Evolutionary conservation across 2,113 vertebrate species (phyloP).

Genomic region (Clarias magur): DNA sequence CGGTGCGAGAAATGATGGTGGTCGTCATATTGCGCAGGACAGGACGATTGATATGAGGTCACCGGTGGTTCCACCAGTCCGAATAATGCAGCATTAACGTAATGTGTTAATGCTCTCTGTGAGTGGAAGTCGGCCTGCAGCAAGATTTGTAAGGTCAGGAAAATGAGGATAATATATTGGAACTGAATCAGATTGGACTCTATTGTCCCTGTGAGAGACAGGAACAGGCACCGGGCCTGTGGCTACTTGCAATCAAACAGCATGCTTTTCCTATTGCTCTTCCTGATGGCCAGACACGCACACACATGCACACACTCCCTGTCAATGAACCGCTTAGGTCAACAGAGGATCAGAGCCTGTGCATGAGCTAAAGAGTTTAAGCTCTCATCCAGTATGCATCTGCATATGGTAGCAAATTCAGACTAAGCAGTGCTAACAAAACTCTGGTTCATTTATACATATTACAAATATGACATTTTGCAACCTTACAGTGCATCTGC

Average conservation of each 20-base stretch:
- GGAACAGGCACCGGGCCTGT: slow-evolving; percentile 60
- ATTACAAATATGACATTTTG: slow-evolving; percentile 33
- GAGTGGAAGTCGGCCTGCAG: slow-evolving; percentile 30
- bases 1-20: neutral
- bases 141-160: slow-evolving; percentile 35
- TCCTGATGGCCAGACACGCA: slow-evolving; percentile 51
- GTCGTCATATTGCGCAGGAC: neutral
- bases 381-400: neutral
- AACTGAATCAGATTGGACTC: slow-evolving; percentile 61
- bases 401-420: neutral
- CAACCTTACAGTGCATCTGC: neutral
- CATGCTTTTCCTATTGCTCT: slow-evolving; percentile 67
- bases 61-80: slow-evolving; percentile 1
- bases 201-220: slow-evolving; percentile 66
- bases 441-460: slow-evolving; percentile 12
- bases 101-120: neutral
- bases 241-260: slow-evolving; percentile 68
- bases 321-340: neutral
- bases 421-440: neutral
- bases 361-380: neutral
- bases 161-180: slow-evolving; percentile 54
- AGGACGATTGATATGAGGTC: neutral
- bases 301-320: slow-evolving; percentile 15
- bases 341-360: neutral
- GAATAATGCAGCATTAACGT: slow-evolving; percentile 16